Base-by-base conservation (phyloP, 1,140 invertebrate species). In the Aphelenchoides avenae region DNA sequence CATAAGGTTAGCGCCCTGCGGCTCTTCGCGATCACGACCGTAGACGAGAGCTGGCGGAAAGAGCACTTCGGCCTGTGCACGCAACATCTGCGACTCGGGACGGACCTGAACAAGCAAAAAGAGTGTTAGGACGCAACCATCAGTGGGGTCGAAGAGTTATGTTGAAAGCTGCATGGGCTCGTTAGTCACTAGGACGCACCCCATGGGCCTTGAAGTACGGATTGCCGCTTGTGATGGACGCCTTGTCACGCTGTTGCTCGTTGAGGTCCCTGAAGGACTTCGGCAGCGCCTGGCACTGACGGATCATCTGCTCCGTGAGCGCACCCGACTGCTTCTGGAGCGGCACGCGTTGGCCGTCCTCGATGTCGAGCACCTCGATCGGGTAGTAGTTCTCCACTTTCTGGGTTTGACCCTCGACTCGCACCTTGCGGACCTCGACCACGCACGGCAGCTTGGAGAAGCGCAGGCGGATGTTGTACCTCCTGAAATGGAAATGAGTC, bases 271-370 rank as follows among this genome's bases (percentile, higher is more conserved):
- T n/a, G n/a, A 51, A 51, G 30, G 13, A 13, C 11, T 13, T 40
- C 31, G 48, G 48, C 22, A 51, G n/a, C 3, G 30, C n/a, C n/a
- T 51, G 48, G 40, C 48, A 51, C 5, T 51, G n/a, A 3, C 40
- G 3, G 30, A 51, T 51, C 48, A 51, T 40, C 5, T 51, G 20
- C 4, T 51, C 48, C 13, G 30, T 49, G 5, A 51, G n/a, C 15
- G n/a, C n/a, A 22, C 31, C 31, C 5, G 48, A 15, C 15, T 51
- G 48, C 48, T 51, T 51, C 7, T 33, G n/a, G 5, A 51, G 15
- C 3, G 48, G 48, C 40, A 51, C 48, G 15, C 48, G 48, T 15
- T 51, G 48, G 5, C 48, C 48, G 40, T 48, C 48, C 5, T 46
- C 49, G 3, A 51, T 51, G 11, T 44, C 26, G n/a, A 51, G 26